phyloP scores from a whole-genome alignment of 2,888 invertebrate genomes.

The Cephonodes hylas region DNA sequence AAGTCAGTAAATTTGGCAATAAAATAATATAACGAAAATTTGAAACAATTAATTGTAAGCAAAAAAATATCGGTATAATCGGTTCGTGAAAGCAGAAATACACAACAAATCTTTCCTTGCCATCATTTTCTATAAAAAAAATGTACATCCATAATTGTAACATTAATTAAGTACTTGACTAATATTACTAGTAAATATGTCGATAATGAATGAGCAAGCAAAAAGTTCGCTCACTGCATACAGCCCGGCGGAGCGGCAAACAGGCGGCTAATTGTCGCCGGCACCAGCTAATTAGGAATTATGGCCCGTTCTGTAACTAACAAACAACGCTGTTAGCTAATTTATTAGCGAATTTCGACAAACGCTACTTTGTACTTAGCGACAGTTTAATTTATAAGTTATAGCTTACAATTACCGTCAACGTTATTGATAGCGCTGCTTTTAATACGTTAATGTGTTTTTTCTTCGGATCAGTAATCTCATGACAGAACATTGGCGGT shows the following conservation, averaged over 20 bases:
- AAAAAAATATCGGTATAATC: too few species aligned
- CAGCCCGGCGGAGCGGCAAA: constrained; percentile 31
- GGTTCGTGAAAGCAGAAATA: too few species aligned
- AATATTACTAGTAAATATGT: too few species aligned
- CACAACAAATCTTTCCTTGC: too few species aligned
- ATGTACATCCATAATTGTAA: too few species aligned
- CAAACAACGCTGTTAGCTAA: constrained; percentile 58
- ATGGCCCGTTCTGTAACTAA: constrained; percentile 48
- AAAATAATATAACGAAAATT: too few species aligned
- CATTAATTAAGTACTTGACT: too few species aligned
- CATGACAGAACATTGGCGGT: too few species aligned
- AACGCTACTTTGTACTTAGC: constrained; percentile 18
- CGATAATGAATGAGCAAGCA: not conserved
- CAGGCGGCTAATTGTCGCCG: constrained; percentile 51
- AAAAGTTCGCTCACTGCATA: not conserved
- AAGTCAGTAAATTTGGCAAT: too few species aligned
- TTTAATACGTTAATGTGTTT: not conserved
- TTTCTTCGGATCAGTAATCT: too few species aligned
- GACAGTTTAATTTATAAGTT: constrained; percentile 11
- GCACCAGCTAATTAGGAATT: constrained; percentile 59
- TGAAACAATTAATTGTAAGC: too few species aligned
- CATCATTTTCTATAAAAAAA: too few species aligned
- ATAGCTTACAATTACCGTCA: constrained; percentile 4
- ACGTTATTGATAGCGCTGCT: constrained; percentile 2
- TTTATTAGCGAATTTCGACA: constrained; percentile 58